Evolutionary conservation across 2,113 vertebrate species (phyloP).

Genomic region (Petrocephalus microphthalmus): DNA sequence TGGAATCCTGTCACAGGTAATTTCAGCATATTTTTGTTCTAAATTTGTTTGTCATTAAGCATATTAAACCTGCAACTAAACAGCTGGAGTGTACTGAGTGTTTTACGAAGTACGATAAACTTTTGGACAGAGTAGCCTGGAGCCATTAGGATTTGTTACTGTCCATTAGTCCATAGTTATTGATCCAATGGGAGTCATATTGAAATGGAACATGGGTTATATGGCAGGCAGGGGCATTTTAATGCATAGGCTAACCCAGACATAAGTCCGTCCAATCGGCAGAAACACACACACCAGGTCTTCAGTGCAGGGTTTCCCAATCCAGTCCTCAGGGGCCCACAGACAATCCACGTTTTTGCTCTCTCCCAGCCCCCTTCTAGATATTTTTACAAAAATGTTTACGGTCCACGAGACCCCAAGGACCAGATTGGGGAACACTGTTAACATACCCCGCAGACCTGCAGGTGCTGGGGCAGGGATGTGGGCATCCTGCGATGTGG

Average conservation of each 20-base stretch:
- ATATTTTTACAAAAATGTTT: neutral
- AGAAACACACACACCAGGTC: neutral
- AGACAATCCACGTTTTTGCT: neutral
- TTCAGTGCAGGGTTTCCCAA: neutral
- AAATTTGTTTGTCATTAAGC: neutral
- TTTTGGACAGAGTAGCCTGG: neutral
- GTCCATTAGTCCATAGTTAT: neutral
- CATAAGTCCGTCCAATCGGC: neutral
- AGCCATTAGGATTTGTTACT: neutral
- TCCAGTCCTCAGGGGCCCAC: neutral
- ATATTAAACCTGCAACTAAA: neutral
- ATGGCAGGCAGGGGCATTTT: neutral
- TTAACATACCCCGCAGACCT: too few species aligned
- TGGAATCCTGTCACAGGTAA: neutral
- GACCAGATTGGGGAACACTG: neutral
- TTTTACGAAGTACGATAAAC: neutral
- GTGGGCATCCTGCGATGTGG: neutral
- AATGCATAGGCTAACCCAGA: neutral
- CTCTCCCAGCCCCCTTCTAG: neutral
- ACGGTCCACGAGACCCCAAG: neutral
- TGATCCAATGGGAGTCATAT: neutral
- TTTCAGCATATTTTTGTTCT: neutral
- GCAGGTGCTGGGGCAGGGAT: neutral
- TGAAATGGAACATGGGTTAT: neutral
- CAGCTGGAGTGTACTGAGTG: neutral